Base-by-base conservation (phyloP, 2,797 vertebrate genomes). In the Channa striata region DNA sequence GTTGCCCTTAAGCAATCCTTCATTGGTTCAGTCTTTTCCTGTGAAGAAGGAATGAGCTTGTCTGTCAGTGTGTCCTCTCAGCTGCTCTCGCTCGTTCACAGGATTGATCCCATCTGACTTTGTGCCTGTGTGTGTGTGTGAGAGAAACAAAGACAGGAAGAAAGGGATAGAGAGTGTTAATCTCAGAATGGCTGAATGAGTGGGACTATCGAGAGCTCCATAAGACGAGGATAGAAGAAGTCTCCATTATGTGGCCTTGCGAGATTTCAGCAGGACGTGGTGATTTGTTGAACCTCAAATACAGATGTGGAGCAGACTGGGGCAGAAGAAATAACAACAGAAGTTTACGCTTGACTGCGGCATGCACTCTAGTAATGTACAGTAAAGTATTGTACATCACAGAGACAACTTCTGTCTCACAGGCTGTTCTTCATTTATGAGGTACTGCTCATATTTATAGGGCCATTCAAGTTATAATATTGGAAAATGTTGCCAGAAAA, bases 191-290 rank as follows among this genome's bases (percentile, higher is more conserved):
- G 54, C 73, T 56, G 77, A 74, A 71, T 76, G 80, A 89, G 77
- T 69, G 74, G 71, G 70, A 80, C 78, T 81, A 83, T 85, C 80
- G 78, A 68, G 78, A 81, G 70, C 82, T 82, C 84, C 79, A 84
- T 89, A 82, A 85, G 49, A 34, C 44, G 30, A 20, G 71, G 77
- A 77, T 80, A 71, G 69, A 30, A 68, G 47, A 65, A 78, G 60
- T 82, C 68, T 71, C 36, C 46, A 39, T 83, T 51, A 79, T 64
- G 56, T 76, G 83, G 60, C 67, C 66, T 16, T n/a, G 68, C 59
- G 78, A 87, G 91, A 90, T 92, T 91, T 85, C 62, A 60, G 70
- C 13, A 5, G 62, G 59, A 56, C 44, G 3, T 57, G 64, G 66
- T 65, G 77, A 91, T 89, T 88, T 81, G 74, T 77, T 62, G 60